Conservation (phyloP, 2,888 invertebrate species). For the Ornithoptera priamus region DNA sequence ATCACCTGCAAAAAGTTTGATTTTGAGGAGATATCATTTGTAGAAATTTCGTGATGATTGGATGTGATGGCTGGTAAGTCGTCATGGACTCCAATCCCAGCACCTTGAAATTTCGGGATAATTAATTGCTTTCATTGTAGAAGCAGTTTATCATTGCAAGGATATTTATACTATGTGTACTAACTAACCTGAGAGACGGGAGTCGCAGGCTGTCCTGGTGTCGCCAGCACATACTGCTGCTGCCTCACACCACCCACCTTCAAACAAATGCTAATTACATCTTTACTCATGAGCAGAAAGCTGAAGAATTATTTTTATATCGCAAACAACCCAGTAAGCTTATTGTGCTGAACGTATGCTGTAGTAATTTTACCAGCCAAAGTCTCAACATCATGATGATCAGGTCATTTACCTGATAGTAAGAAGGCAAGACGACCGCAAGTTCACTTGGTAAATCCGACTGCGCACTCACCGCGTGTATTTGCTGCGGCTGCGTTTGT, state of each 20-base stretch:
- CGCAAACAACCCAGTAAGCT: too few relatives aligned
- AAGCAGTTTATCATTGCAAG: too few relatives aligned
- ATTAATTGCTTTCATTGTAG: too few relatives aligned
- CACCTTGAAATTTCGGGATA: too few relatives aligned
- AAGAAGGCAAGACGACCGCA: neutral
- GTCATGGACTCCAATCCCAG: too few relatives aligned
- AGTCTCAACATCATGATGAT: neutral
- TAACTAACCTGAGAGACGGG: conserved; percentile 63
- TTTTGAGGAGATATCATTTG: neutral
- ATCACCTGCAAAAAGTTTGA: conserved; percentile 53
- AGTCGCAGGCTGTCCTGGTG: conserved; percentile 62
- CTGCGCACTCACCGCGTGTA: conserved; percentile 56
- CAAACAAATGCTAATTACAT: neutral
- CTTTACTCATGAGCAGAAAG: neutral
- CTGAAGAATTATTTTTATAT: neutral
- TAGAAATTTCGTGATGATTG: too few relatives aligned
- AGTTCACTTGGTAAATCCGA: neutral
- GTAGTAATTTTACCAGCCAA: too few relatives aligned
- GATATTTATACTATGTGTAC: neutral
- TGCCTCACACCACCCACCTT: conserved; percentile 69
- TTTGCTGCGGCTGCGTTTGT: conserved; percentile 60
- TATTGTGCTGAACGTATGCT: neutral
- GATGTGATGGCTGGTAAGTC: too few relatives aligned
- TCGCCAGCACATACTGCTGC: conserved; percentile 68
- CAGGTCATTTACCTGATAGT: neutral